phyloP scores from a whole-genome alignment of 2,113 vertebrate genomes.

The Opisthocomus hoazin region DNA sequence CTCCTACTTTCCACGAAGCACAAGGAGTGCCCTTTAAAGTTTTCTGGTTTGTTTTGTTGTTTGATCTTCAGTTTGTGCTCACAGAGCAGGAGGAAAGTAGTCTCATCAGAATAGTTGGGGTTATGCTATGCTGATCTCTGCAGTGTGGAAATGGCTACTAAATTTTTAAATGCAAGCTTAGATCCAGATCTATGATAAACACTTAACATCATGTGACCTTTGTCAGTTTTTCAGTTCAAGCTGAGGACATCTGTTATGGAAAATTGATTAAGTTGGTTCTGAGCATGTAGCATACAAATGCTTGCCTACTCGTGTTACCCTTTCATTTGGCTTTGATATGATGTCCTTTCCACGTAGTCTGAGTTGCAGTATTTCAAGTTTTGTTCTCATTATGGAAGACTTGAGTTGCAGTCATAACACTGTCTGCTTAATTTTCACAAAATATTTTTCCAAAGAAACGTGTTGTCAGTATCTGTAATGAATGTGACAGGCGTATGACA shows the following conservation, averaged over 20 bases:
- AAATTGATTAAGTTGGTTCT: background rate
- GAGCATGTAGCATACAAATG: background rate
- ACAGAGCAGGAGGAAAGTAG: background rate
- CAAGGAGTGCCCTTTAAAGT: background rate
- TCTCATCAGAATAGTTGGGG: background rate
- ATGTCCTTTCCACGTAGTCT: background rate
- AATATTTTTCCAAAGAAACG: background rate
- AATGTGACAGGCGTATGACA: background rate
- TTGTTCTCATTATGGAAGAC: background rate
- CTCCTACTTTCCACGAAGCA: background rate
- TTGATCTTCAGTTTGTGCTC: background rate
- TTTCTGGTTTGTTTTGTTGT: background rate
- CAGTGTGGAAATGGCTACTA: background rate
- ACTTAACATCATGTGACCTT: background rate
- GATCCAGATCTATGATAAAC: background rate
- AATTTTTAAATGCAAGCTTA: background rate
- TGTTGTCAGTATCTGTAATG: background rate
- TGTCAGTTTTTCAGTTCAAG: background rate
- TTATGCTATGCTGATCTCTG: background rate
- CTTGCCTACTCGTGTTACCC: background rate
- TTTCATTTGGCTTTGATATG: background rate
- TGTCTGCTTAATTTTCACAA: background rate
- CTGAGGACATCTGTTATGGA: background rate
- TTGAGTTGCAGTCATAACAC: background rate
- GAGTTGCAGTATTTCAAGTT: background rate